Base-by-base conservation (phyloP, 2,888 invertebrate species). In the Tuta absoluta region DNA sequence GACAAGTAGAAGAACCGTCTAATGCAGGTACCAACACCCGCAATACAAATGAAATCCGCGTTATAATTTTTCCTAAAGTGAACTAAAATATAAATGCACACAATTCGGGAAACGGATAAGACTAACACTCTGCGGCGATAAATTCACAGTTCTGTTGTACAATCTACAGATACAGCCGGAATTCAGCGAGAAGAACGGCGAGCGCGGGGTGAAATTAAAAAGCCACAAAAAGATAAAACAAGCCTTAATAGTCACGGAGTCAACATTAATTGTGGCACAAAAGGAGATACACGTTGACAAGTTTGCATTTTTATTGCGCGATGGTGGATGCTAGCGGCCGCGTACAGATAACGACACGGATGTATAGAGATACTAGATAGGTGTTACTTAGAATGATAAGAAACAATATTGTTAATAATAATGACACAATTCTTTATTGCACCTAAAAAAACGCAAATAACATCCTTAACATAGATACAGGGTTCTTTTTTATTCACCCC, bases 301-400 rank as follows among this genome's bases (percentile, higher is more conserved):
- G 80, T 84, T 81, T 79, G 80, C 79, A 83, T 83, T 85, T 85
- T 86, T 86, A 85, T 86, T 77, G 76, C 79, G 76, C 74, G 71
- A 69, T 75, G 71, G 76, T 78, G 77, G 72, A 71, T 76, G 77
- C 76, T 73, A 74, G 69, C 67, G 69, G 33, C 72, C 67, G 67
- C 69, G 69, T 71, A 68, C 66, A 65, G 66, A 66, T 51, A 53
- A 53, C 51, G 65, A 65, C 68, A 14, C 4, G 41, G 79, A 77
- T 73, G 38, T 75, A 75, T 3, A n/a, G n/a, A 2, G 3, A 28
- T 28, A 56, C 56, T 56, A 14, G 28, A 56, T 28, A 21, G 11
- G 51, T 23, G 10, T 48, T 19, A 48, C 8, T n/a, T 48, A 48
- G n/a, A n/a, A n/a, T n/a, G n/a, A n/a, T n/a, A n/a, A n/a, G n/a